phyloP scores from a whole-genome alignment of 2,113 vertebrate genomes.

The Phocoena sinus region DNA sequence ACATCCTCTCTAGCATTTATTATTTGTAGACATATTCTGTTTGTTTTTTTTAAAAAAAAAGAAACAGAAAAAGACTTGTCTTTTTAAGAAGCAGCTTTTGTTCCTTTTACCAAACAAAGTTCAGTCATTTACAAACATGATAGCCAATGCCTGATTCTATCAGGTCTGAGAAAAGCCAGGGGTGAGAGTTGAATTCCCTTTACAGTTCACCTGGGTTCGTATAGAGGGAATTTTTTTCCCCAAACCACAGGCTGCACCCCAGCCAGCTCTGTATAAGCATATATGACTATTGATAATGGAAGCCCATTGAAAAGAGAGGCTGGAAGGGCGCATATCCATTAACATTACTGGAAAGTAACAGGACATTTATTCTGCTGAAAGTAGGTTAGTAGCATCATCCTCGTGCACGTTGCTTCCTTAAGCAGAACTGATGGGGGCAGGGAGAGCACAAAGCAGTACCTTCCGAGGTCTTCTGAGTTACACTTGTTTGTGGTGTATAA shows the following conservation, averaged over 20 bases:
- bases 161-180: background rate
- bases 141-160: background rate
- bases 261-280: background rate
- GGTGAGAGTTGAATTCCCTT: background rate
- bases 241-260: background rate
- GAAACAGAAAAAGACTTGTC: background rate
- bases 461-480: background rate
- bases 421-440: slow-evolving; percentile 20
- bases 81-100: slow-evolving; percentile 21
- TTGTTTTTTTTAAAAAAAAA: background rate
- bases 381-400: background rate
- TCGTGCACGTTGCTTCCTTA: background rate
- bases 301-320: background rate
- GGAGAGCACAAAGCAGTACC: background rate
- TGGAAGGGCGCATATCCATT: background rate
- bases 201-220: background rate
- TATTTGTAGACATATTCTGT: background rate
- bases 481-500: background rate
- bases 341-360: background rate
- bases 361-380: background rate
- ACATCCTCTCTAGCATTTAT: background rate
- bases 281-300: background rate
- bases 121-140: background rate
- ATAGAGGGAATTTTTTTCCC: background rate
- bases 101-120: background rate